Evolutionary conservation across 1,140 invertebrate species (phyloP), one percentile per base, ranked within the genome.

Genomic region (Zelostemma sp.): DNA sequence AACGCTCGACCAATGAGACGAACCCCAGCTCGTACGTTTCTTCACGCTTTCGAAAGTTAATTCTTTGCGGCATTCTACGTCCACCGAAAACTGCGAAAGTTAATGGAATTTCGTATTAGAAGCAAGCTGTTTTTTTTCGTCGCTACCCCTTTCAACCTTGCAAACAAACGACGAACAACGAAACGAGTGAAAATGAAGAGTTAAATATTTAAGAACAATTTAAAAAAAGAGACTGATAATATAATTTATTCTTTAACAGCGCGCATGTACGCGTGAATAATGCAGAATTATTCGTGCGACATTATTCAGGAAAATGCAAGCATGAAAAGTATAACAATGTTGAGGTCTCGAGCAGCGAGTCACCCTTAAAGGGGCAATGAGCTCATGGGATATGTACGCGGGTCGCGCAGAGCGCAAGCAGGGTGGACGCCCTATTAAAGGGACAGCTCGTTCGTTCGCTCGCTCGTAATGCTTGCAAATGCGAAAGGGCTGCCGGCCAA

Each of bases 361-460:
- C 65, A 62, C 65, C 59, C 65, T 58, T 62, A 53, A 62, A 62
- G 59, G 65, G 59, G 59, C 59, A 61, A 60, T 61, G 62, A 54
- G 64, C 64, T 56, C 53, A 35, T 15, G 14, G 33, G 18, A 54
- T 18, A 6, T 31, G 25, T 14, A 53, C 46, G 35, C 16, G 28
- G 28, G 19, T 41, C n/a, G n/a, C n/a, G n/a, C n/a, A 28, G 25
- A 28, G 21, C 16, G 48, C 21, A 46, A 60, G n/a, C n/a, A n/a
- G 60, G 60, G 49, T 61, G 61, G 68, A 70, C 57, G 54, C 58
- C 68, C 68, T 68, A 61, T 70, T 70, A 70, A 70, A 70, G 68
- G 53, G 68, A 70, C 68, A 60, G 58, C 50, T 58, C 53, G 25
- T 47, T 48, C 51, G 48, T 63, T n/a, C n/a, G n/a, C n/a, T n/a